Conservation (phyloP, 2,113 vertebrate species). For the Cololabis saira region DNA sequence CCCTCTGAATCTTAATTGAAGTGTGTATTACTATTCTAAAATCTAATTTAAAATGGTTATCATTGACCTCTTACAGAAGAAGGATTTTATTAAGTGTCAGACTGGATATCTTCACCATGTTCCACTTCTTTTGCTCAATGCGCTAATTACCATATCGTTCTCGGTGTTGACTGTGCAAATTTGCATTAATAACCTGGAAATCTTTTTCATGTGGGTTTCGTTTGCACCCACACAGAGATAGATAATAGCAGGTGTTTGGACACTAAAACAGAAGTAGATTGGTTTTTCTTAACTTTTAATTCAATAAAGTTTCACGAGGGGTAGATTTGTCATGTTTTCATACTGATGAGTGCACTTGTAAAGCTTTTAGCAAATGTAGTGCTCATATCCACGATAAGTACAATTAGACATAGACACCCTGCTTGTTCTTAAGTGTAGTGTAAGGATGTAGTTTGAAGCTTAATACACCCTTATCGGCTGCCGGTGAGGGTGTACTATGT, state of each 20-base stretch:
- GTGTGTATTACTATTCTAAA: background rate
- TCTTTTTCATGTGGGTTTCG: background rate
- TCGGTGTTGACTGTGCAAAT: background rate
- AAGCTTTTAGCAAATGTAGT: conserved; percentile 1
- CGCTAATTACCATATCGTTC: background rate
- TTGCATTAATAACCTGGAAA: conserved; percentile 2
- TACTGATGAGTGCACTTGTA: background rate
- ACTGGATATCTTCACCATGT: background rate
- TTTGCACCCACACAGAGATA: background rate
- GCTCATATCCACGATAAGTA: background rate
- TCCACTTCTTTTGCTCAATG: background rate
- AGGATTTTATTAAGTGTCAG: background rate
- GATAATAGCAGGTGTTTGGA: no score
- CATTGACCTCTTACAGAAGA: background rate
- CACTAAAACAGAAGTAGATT: no score
- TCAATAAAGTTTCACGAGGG: background rate
- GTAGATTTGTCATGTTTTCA: background rate
- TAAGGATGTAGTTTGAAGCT: conserved; percentile 5
- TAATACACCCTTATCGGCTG: no score
- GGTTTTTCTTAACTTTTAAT: background rate
- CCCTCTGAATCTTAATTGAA: no score
- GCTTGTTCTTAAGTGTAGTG: conserved; percentile 11
- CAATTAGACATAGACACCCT: conserved; percentile 4
- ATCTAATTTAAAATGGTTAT: background rate
- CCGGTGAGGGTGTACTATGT: no score